Percentiles rank a stretch among this genome's conserved stretches.
These are phyloP conservation scores for Ditylenchus weischeri DNA, from an alignment of 2,888 invertebrate species.

Conservation along the genomic window DNA sequence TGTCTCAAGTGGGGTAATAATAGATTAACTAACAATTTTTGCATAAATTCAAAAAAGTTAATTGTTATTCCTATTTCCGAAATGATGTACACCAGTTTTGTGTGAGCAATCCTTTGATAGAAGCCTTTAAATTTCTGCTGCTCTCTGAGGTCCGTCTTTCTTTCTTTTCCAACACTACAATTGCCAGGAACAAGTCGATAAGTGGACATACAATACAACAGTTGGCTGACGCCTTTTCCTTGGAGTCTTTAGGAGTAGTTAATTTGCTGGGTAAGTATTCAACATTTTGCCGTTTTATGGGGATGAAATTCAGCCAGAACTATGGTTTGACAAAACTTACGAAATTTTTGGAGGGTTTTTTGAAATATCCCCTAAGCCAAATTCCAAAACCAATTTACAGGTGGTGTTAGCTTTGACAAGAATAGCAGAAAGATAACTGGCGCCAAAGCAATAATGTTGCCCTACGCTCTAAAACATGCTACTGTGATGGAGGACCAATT, in stretches of 20 bases:
- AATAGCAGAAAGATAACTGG: conserved; percentile 28
- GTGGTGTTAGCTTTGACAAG: too few species aligned
- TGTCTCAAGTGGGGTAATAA: too few species aligned
- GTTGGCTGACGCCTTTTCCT: conserved; percentile 48
- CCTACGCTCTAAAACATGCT: conserved; percentile 54
- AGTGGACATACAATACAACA: conserved; percentile 53
- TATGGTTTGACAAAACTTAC: too few species aligned
- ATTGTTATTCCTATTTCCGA: background rate
- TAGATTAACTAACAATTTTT: too few species aligned
- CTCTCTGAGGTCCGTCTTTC: conserved; percentile 34
- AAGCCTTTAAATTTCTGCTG: conserved; percentile 50
- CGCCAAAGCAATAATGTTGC: conserved; percentile 56
- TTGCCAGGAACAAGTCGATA: conserved; percentile 28
- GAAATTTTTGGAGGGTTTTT: too few species aligned
- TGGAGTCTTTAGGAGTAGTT: conserved; percentile 51
- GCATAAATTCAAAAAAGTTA: too few species aligned
- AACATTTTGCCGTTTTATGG: too few species aligned
- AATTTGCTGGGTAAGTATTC: conserved; percentile 49
- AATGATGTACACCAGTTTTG: conserved; percentile 49
- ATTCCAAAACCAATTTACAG: too few species aligned
- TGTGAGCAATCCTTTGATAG: conserved; percentile 57
- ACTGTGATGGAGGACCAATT: conserved; percentile 47
- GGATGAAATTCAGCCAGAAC: too few species aligned
- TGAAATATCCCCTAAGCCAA: too few species aligned
- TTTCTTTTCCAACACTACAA: background rate